Base-by-base conservation (phyloP, 37 sponge, comb jelly and placozoan species). In the Cliona cf. orientalis region DNA sequence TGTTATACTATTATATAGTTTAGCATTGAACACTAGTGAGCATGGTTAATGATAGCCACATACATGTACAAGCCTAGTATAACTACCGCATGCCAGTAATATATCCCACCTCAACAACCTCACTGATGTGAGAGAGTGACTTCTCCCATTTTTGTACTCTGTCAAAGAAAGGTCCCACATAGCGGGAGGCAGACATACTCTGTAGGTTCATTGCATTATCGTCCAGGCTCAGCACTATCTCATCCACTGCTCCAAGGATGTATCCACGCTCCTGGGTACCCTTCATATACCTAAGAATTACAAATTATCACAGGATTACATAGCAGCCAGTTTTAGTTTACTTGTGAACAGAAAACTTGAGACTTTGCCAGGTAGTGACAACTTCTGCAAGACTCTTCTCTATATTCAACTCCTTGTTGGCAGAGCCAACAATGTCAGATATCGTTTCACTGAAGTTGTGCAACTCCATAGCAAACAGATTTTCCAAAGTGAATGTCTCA, bases 131-230 rank as follows among this genome's bases (percentile, higher is more conserved):
- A 36, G 99, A 99, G 49, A 99, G 89, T 19, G 89, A 91, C 75
- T 99, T 99, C 83, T 99, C 99, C 99, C 99, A 99, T 46, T 94
- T 94, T 56, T 99, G 99, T 2, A 99, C 99, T 57, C 74, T 81
- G 43, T 99, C 97, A 44, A 96, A 83, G 91, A 99, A 99, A 5
- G 99, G 99, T 9, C 92, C 90, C 26, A 96, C 93, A 74, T 88
- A 99, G 23, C 94, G 78, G 26, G 99, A 99, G 55, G 99, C 99
- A 21, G 99, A 86, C 99, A 99, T 99, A 84, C 97, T 96, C 91
- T 99, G 99, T 31, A 99, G 79, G 84, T 96, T 99, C 95, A 99
- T 96, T 25, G 99, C 92, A 73, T 99, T 96, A 66, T 99, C 99
- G 45, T 99, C 99, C 84, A 99, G 91, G 0, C 88, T 87, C 44